These are phyloP conservation scores for Cheirogaleus major DNA, from an alignment of 2,797 vertebrate genomes.

Conservation along the genomic window DNA sequence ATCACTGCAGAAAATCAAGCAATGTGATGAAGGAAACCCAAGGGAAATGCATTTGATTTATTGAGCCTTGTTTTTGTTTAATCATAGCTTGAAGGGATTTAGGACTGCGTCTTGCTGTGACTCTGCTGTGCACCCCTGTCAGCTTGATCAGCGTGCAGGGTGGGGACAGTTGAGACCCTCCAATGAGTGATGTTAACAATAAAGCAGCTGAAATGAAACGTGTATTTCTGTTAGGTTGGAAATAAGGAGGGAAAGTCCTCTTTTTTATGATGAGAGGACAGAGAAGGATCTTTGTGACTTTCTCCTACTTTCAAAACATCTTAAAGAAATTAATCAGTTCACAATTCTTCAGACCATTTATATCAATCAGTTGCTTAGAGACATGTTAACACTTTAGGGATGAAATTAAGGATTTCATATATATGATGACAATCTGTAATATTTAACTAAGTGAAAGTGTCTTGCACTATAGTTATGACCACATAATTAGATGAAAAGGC, in stretches of 20 bases:
- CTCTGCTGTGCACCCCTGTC: neutral
- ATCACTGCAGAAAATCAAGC: constrained; percentile 72
- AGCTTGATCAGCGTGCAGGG: neutral
- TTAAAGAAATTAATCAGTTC: constrained; percentile 16
- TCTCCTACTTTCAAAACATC: neutral
- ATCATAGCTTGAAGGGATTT: constrained; percentile 38
- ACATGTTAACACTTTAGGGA: neutral
- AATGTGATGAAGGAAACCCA: constrained; percentile 65
- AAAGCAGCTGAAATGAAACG: neutral
- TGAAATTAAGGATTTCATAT: neutral
- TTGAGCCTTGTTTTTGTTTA: constrained; percentile 49
- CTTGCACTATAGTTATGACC: neutral
- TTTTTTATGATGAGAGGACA: neutral
- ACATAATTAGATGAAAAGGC: neutral
- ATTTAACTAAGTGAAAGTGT: constrained; percentile 16
- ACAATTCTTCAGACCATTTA: constrained; percentile 29
- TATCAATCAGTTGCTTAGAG: neutral
- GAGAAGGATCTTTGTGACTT: neutral
- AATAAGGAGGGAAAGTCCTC: neutral
- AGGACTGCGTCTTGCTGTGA: constrained; percentile 18
- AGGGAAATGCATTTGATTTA: constrained; percentile 62
- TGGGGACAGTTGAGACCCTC: neutral
- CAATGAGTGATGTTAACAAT: neutral
- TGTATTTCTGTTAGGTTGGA: neutral
- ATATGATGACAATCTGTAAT: neutral